phyloP scores from a whole-genome alignment of 2,113 vertebrate species.

The Prunella himalayana region DNA sequence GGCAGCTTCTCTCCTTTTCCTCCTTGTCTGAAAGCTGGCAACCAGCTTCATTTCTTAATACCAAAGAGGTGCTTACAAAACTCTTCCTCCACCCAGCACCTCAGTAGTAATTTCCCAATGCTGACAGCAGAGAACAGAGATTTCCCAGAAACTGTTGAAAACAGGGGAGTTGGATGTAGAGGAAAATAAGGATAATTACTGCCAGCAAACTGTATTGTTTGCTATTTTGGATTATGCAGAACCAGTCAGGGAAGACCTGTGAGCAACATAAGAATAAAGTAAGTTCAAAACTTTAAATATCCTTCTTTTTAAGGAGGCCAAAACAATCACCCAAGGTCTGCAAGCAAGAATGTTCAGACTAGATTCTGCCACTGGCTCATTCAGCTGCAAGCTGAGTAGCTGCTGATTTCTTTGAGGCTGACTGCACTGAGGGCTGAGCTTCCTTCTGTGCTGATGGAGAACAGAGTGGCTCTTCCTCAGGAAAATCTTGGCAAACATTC shows the following conservation, averaged over 20 bases:
- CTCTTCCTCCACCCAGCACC: neutral
- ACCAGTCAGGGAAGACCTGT: neutral
- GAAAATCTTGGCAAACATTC: neutral
- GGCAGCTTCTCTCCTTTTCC: neutral
- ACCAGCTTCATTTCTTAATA: neutral
- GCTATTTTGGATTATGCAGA: neutral
- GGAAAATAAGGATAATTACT: neutral
- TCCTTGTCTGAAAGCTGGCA: neutral
- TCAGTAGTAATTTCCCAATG: neutral
- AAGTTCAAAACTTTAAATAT: neutral
- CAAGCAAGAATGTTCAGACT: neutral
- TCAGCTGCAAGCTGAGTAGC: neutral
- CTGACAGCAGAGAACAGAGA: neutral
- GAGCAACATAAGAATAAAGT: neutral
- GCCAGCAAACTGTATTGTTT: neutral
- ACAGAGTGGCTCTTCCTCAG: neutral
- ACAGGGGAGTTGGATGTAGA: neutral
- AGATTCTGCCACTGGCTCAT: neutral
- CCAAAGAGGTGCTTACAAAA: neutral
- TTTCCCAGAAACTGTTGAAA: constrained; percentile 16
- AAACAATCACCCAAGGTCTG: neutral
- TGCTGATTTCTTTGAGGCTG: neutral
- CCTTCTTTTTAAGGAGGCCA: neutral
- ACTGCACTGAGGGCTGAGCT: neutral
- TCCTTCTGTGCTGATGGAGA: neutral